A percentile compares a stretch with the other conserved stretches of the same genome.
Conservation (phyloP, 2,888 invertebrate species). For the Lomographa bimaculata region DNA sequence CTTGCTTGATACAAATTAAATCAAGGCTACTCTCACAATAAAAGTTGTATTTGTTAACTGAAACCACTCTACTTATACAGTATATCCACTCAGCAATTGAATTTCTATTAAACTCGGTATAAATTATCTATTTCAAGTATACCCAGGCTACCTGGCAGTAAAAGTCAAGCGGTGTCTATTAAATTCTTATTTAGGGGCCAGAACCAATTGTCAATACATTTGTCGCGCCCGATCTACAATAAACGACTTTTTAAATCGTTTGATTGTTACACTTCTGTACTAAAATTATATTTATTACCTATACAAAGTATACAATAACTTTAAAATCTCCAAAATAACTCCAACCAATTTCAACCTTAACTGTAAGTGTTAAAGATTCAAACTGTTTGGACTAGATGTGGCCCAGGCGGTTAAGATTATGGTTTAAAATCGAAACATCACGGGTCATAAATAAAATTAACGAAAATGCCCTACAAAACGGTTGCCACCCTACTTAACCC, state of each 20-base stretch:
- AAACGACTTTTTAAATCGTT: slow-evolving; percentile 55
- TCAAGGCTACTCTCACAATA: too few species aligned
- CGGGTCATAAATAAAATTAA: slow-evolving; percentile 80
- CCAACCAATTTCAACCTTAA: slow-evolving; percentile 14
- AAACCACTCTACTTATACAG: too few species aligned
- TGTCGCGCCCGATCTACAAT: slow-evolving; percentile 61
- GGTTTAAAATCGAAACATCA: slow-evolving; percentile 58
- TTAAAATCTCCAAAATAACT: not conserved
- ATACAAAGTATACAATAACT: slow-evolving; percentile 25
- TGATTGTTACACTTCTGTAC: slow-evolving; percentile 69
- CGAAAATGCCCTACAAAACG: slow-evolving; percentile 59
- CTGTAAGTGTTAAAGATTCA: not conserved
- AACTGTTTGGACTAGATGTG: slow-evolving; percentile 3
- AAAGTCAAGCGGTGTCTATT: slow-evolving; percentile 48
- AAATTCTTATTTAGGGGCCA: slow-evolving; percentile 64
- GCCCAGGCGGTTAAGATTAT: slow-evolving; percentile 40
- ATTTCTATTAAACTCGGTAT: slow-evolving; percentile 22
- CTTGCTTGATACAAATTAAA: too few species aligned
- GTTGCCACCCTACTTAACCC: slow-evolving; percentile 70
- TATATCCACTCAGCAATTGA: slow-evolving; percentile 9
- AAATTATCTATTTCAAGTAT: slow-evolving; percentile 19
- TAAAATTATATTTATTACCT: slow-evolving; percentile 58
- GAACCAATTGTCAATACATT: slow-evolving; percentile 62
- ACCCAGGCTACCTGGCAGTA: slow-evolving; percentile 24
- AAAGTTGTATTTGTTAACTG: too few species aligned